phyloP scores from a whole-genome alignment of 2,113 vertebrate species.

The Chloropsis cyanopogon region DNA sequence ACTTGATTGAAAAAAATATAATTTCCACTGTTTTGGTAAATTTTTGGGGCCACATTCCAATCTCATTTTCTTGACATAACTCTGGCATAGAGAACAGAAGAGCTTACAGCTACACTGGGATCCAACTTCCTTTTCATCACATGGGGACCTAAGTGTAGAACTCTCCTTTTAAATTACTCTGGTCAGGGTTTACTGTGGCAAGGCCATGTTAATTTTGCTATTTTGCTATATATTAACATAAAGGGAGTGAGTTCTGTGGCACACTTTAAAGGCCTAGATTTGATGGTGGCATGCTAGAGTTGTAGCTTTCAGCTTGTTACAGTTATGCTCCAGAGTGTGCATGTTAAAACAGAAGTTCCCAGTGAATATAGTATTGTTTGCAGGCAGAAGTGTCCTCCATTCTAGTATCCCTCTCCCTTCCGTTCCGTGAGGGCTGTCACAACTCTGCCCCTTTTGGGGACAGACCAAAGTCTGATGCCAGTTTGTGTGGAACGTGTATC shows the following conservation, averaged over 20 bases:
- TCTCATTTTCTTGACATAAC: not conserved
- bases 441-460: constrained; percentile 15
- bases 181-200: not conserved
- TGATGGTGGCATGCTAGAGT: not conserved
- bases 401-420: not conserved
- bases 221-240: not conserved
- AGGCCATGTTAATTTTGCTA: not conserved
- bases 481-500: not conserved
- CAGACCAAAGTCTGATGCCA: constrained; percentile 17
- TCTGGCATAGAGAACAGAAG: not conserved
- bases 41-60: not conserved
- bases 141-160: not conserved
- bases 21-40: not conserved
- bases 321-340: not conserved
- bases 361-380: constrained; percentile 7
- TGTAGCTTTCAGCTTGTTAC: not conserved
- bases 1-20: not conserved
- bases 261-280: not conserved
- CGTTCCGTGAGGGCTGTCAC: not conserved
- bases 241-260: not conserved
- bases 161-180: not conserved
- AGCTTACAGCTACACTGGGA: not conserved
- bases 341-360: not conserved
- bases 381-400: not conserved
- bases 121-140: not conserved